These are phyloP conservation scores for Halcyon leucocephala DNA, from an alignment of 2,797 vertebrate genomes.

Conservation along the genomic window DNA sequence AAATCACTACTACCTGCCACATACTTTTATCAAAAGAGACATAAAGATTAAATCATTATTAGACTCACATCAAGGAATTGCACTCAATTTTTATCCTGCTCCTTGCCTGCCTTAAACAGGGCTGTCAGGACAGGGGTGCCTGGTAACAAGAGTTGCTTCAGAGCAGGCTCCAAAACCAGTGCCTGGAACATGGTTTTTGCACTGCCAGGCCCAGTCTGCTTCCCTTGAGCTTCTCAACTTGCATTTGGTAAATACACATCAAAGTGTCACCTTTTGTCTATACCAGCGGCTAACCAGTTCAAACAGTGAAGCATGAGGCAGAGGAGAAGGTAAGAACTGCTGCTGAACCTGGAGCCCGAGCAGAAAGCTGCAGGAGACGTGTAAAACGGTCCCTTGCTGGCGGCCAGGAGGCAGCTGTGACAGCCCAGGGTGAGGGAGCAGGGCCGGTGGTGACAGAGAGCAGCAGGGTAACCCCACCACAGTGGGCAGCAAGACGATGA, in stretches of 20 bases:
- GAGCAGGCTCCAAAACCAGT: background rate
- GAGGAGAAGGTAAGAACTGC: background rate
- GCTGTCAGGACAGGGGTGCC: background rate
- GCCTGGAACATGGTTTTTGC: background rate
- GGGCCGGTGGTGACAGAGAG: background rate
- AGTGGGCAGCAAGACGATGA: accelerated
- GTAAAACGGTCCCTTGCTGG: accelerated
- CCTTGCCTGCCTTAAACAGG: background rate
- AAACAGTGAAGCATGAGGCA: background rate
- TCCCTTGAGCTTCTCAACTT: background rate
- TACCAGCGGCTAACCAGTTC: background rate
- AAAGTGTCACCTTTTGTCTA: background rate
- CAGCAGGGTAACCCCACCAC: background rate
- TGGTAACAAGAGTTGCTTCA: accelerated
- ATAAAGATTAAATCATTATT: background rate
- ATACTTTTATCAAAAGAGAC: background rate
- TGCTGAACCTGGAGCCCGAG: accelerated
- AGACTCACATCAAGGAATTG: background rate
- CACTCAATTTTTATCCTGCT: background rate
- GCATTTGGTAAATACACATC: background rate
- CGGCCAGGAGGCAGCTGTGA: background rate
- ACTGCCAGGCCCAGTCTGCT: background rate
- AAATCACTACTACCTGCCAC: background rate
- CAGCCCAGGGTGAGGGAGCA: background rate
- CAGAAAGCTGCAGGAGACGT: background rate